These are phyloP conservation scores for Gonocerus acuteangulatus DNA, from an alignment of 2,888 invertebrate genomes.

Conservation along the genomic window DNA sequence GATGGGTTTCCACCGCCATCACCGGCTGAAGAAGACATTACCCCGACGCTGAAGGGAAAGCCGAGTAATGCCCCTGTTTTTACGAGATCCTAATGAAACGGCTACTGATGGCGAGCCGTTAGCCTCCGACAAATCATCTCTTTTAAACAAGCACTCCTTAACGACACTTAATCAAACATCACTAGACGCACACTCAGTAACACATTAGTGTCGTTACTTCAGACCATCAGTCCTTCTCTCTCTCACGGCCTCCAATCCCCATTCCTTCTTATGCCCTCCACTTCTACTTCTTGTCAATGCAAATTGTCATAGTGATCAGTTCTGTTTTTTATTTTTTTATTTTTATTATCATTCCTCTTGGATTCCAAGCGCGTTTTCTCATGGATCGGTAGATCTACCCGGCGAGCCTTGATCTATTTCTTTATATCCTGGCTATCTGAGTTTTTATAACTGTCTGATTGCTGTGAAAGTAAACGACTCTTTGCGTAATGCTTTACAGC, in stretches of 20 bases:
- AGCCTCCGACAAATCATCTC: slow-evolving; percentile 23
- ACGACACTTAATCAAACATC: slow-evolving; percentile 26
- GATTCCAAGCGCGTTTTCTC: no score
- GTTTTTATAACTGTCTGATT: no score
- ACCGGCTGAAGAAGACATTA: slow-evolving; percentile 21
- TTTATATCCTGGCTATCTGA: no score
- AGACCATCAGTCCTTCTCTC: not conserved
- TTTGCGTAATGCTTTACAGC: no score
- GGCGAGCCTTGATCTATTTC: no score
- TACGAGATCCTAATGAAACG: slow-evolving; percentile 16
- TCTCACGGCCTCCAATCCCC: not conserved
- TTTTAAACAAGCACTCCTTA: slow-evolving; percentile 20
- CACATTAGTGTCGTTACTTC: slow-evolving; percentile 7
- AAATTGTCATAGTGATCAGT: not conserved
- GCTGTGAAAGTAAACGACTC: no score
- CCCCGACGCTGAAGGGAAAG: slow-evolving; percentile 7
- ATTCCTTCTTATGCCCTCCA: not conserved
- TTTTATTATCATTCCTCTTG: not conserved
- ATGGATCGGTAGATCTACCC: no score
- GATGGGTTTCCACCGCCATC: no score
- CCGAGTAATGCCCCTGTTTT: slow-evolving; percentile 24
- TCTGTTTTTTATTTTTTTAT: not conserved
- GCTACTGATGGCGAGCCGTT: slow-evolving; percentile 18
- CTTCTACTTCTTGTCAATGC: not conserved
- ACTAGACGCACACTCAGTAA: slow-evolving; percentile 17